A percentile compares a stretch with the other conserved stretches of the same genome.
Evolutionary conservation across 35 echinoderm and acorn worm species (phyloP).

Genomic region (Ophiothrix spiculata): DNA sequence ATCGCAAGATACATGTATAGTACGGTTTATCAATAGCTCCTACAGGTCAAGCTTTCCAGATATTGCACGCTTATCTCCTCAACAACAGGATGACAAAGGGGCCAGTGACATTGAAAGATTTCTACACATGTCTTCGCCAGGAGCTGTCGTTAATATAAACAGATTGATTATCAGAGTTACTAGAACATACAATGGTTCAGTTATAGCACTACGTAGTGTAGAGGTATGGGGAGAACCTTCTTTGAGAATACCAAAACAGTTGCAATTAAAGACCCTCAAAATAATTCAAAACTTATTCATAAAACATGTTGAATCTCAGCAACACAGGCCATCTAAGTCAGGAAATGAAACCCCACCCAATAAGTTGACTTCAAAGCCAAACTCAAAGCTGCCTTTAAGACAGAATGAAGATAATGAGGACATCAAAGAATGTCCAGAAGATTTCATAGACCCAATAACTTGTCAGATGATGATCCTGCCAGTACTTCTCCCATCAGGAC

Average conservation of each 20-base stretch:
- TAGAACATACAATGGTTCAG: slow-evolving; percentile 45
- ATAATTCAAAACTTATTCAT: slow-evolving; percentile 19
- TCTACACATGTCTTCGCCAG: slow-evolving; percentile 7
- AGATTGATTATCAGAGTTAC: slow-evolving; percentile 64
- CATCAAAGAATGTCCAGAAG: slow-evolving; percentile 56
- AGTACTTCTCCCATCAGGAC: slow-evolving; percentile 81
- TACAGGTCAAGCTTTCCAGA: slow-evolving; percentile 30
- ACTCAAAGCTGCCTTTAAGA: neutral
- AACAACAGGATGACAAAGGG: neutral
- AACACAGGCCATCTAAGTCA: neutral
- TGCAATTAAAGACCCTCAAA: slow-evolving; percentile 27
- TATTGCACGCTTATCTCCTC: neutral
- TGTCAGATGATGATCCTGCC: slow-evolving; percentile 76
- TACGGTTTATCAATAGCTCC: slow-evolving; percentile 50
- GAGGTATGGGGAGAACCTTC: slow-evolving; percentile 87
- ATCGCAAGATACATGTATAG: neutral
- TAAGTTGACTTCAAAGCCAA: neutral
- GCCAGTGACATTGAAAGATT: slow-evolving; percentile 3
- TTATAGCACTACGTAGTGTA: slow-evolving; percentile 61
- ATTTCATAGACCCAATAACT: slow-evolving; percentile 92
- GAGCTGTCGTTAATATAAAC: slow-evolving; percentile 53
- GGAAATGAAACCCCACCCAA: neutral
- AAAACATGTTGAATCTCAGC: neutral
- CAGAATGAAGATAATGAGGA: no score
- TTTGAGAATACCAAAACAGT: slow-evolving; percentile 9